Conservation (phyloP, 2,888 invertebrate species). For the Caenorhabditis japonica region DNA sequence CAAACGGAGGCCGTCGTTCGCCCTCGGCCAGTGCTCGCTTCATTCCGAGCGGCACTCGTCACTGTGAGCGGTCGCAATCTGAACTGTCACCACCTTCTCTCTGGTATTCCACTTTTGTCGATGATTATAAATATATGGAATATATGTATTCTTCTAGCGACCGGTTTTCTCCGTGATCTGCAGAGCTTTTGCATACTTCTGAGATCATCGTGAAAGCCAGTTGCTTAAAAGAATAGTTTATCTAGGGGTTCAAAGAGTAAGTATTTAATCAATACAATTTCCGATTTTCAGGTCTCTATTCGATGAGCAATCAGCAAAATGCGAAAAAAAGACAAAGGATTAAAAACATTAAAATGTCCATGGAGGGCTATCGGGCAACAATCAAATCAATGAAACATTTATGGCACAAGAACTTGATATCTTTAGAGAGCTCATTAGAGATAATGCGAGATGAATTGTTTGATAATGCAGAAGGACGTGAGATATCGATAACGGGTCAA, state of each 20-base stretch:
- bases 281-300: slow-evolving; percentile 25
- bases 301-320: slow-evolving; percentile 1
- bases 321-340: neutral
- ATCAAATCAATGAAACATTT: neutral
- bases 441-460: slow-evolving; percentile 52
- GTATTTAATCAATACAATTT: neutral
- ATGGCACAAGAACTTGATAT: slow-evolving; percentile 9
- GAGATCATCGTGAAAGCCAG: slow-evolving; percentile 74
- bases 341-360: neutral
- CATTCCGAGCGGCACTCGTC: slow-evolving; percentile 29
- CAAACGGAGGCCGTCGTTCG: slow-evolving; percentile 11
- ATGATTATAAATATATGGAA: slow-evolving; percentile 7
- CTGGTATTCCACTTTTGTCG: slow-evolving; percentile 1
- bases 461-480: neutral
- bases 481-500: slow-evolving; percentile 65
- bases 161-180: slow-evolving; percentile 71
- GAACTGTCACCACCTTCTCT: slow-evolving; percentile 8
- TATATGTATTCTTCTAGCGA: slow-evolving; percentile 29
- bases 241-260: slow-evolving; percentile 57
- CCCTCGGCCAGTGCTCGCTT: slow-evolving; percentile 38
- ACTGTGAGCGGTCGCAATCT: slow-evolving; percentile 23
- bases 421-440: slow-evolving; percentile 14
- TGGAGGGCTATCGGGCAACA: neutral
- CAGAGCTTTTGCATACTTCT: slow-evolving; percentile 58
- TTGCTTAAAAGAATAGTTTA: slow-evolving; percentile 41